These are phyloP conservation scores for Lumbricus terrestris DNA, from an alignment of 2,888 invertebrate genomes.

Conservation along the genomic window DNA sequence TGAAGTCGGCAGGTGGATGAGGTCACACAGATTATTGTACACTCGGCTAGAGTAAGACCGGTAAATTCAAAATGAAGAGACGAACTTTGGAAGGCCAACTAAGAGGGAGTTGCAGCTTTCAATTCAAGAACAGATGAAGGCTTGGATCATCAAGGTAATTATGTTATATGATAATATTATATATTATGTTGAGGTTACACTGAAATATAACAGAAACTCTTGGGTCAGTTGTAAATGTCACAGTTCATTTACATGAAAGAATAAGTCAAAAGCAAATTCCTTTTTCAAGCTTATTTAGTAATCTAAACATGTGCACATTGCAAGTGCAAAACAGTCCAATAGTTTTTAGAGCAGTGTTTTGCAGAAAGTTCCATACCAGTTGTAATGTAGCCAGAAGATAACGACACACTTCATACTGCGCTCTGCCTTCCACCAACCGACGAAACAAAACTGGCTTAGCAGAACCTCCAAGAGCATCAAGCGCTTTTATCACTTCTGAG, in stretches of 20 bases:
- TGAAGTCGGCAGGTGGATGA: no score
- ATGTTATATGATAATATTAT: no score
- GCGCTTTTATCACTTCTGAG: neutral
- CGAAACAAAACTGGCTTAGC: neutral
- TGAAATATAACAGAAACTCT: no score
- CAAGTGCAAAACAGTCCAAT: neutral
- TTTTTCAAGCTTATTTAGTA: neutral
- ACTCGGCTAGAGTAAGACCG: no score
- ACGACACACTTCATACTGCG: slow-evolving; percentile 10
- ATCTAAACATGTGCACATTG: neutral
- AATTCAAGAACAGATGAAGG: no score
- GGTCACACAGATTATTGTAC: no score
- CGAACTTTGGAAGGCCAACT: no score
- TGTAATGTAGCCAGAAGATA: slow-evolving; percentile 12
- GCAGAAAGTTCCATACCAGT: neutral
- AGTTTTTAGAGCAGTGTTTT: neutral
- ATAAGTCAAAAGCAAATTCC: neutral
- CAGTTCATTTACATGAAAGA: neutral
- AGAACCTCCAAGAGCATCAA: slow-evolving; percentile 13
- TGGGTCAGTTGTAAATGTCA: no score
- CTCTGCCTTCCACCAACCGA: neutral
- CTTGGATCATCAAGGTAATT: no score
- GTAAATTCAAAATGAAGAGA: no score
- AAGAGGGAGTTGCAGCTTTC: no score
- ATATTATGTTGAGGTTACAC: no score